phyloP scores from a whole-genome alignment of 2,888 invertebrate species.

The Rotaria sp. region DNA sequence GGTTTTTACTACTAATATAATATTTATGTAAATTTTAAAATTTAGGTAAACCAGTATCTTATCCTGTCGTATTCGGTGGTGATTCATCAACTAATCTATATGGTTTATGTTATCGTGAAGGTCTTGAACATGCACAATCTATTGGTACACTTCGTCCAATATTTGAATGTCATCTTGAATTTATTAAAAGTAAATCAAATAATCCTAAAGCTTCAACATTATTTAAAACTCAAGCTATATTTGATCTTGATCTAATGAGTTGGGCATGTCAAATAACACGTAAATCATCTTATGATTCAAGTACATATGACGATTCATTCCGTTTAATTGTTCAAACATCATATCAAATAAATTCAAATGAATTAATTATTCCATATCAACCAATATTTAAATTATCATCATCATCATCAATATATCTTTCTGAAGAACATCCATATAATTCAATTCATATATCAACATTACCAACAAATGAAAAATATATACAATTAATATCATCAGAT shows the following conservation, averaged over 20 bases:
- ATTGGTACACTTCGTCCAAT: not conserved
- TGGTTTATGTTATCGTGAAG: slow-evolving; percentile 7
- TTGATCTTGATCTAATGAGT: not conserved
- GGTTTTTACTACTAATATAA: too few species aligned
- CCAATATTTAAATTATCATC: not conserved
- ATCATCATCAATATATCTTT: slow-evolving; percentile 11
- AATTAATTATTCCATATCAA: not conserved
- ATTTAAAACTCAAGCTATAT: not conserved
- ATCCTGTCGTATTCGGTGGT: not conserved
- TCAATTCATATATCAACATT: not conserved
- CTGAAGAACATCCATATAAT: not conserved
- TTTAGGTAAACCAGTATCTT: not conserved
- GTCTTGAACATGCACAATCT: slow-evolving; percentile 9
- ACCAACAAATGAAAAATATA: not conserved
- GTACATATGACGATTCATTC: slow-evolving; percentile 21
- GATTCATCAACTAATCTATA: not conserved
- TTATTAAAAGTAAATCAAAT: not conserved
- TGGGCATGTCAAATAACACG: not conserved
- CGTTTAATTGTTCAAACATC: not conserved
- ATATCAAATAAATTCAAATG: not conserved
- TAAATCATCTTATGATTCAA: not conserved
- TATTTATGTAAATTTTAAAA: not conserved
- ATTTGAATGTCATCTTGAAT: slow-evolving; percentile 20
- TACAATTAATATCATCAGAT: slow-evolving; percentile 5
- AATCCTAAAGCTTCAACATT: not conserved